Evolutionary conservation across 2,888 invertebrate genomes (phyloP), one percentile per base, ranked within the genome.

Genomic region (Acronicta alni): DNA sequence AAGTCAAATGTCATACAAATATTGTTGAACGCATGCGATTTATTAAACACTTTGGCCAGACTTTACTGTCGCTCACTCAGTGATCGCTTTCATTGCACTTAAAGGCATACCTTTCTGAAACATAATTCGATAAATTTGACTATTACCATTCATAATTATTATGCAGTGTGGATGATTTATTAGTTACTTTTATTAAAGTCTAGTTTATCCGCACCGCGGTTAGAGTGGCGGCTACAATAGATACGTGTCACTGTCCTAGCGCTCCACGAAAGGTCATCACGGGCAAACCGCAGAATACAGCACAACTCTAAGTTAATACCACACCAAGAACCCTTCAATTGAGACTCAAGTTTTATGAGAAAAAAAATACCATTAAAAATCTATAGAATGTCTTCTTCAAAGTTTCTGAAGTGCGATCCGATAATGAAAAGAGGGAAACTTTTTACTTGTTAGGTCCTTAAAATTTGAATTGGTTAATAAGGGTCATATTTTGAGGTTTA

Each of bases 301-400:
- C 44, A 59, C 56, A 47, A 56, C 49, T 60, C 62, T 43, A 39
- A 66, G 56, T 73, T 61, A 63, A 61, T 57, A 64, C 58, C 26
- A 32, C 16, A 23, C 59, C 57, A 57, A 56, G 42, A 53, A 49
- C 52, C 45, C 16, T 56, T 44, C 57, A 38, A 67, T 72, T 57
- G 46, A 46, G 51, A 64, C 42, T 60, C 42, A 67, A 73, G 51
- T 67, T 63, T 58, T 61, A 63, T 38, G 43, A 57, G 68, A 66
- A 72, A 62, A n/a, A 69, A 65, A 15, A 54, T 23, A 61, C 43
- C 61, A 69, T 70, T 72, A 64, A 61, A 54, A 70, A 59, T 67
- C 59, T 61, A 67, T 63, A 57, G 67, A 63, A 73, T 52, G 60
- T 60, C 53, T 60, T 47, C 42, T 41, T 10, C 26, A 51, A 70